These are phyloP conservation scores for Platichthys flesus DNA, from an alignment of 2,113 vertebrate species.

Conservation along the genomic window DNA sequence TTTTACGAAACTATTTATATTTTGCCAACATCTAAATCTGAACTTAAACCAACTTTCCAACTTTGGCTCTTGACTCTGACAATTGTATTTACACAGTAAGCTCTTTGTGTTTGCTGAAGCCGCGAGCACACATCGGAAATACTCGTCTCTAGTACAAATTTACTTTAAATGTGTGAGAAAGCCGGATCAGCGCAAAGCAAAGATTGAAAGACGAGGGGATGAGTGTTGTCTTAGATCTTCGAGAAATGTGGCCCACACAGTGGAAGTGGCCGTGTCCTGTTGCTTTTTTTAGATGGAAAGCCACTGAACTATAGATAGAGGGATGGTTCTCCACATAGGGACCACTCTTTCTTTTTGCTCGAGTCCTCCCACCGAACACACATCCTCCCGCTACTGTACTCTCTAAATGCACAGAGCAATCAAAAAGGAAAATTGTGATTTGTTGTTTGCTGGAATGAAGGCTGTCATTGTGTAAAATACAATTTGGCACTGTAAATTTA, in stretches of 20 bases:
- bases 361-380: conserved; percentile 21
- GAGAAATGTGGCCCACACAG: conserved; percentile 53
- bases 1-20: background rate
- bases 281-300: conserved; percentile 79
- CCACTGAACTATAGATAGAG: conserved; percentile 83
- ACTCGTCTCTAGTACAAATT: background rate
- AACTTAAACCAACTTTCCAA: too few species aligned
- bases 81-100: background rate
- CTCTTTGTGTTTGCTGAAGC: background rate
- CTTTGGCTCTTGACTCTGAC: too few species aligned
- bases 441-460: conserved; percentile 18
- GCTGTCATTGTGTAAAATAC: conserved; percentile 32
- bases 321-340: conserved; percentile 64
- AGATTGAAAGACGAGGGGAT: conserved; percentile 23
- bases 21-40: background rate
- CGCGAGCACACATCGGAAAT: background rate
- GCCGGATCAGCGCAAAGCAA: background rate
- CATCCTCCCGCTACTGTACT: conserved; percentile 26
- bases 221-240: conserved; percentile 40
- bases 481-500: conserved; percentile 50
- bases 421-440: conserved; percentile 8
- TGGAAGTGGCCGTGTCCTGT: conserved; percentile 68
- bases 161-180: conserved; percentile 16
- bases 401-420: conserved; percentile 25
- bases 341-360: conserved; percentile 40